Conservation (phyloP, 2,888 invertebrate species). For the Orthosia gothica region DNA sequence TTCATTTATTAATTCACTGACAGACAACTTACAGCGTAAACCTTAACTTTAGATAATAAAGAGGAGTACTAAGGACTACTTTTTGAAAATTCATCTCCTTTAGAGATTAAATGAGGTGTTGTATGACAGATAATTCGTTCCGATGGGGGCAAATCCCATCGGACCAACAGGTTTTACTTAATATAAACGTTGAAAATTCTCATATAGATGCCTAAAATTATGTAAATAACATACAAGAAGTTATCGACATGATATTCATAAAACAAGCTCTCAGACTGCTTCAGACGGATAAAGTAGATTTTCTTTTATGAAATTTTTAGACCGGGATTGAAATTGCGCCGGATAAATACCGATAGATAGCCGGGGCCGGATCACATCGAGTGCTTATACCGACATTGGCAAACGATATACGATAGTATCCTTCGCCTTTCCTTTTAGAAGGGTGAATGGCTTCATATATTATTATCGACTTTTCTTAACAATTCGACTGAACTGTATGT, state of each 20-base stretch:
- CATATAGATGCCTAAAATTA: not conserved
- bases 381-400: slow-evolving; percentile 46
- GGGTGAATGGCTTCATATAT: slow-evolving; percentile 40
- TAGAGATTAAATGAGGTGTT: not conserved
- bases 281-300: slow-evolving; percentile 36
- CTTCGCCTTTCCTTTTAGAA: slow-evolving; percentile 27
- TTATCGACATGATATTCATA: slow-evolving; percentile 44
- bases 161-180: not conserved
- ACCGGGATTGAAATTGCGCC: slow-evolving; percentile 57
- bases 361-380: slow-evolving; percentile 47
- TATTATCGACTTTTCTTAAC: slow-evolving; percentile 19
- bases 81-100: not conserved
- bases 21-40: no score
- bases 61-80: not conserved
- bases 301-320: slow-evolving; percentile 56
- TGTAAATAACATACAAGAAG: slow-evolving; percentile 4
- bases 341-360: slow-evolving; percentile 56
- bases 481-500: not conserved
- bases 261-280: slow-evolving; percentile 19
- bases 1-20: no score
- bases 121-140: not conserved
- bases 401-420: slow-evolving; percentile 55
- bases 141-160: not conserved
- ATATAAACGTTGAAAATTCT: not conserved
- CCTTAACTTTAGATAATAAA: not conserved